Percentiles rank a stretch among this genome's conserved stretches.
Conservation (phyloP, 2,888 invertebrate genomes). For the Euzetes globulus region DNA sequence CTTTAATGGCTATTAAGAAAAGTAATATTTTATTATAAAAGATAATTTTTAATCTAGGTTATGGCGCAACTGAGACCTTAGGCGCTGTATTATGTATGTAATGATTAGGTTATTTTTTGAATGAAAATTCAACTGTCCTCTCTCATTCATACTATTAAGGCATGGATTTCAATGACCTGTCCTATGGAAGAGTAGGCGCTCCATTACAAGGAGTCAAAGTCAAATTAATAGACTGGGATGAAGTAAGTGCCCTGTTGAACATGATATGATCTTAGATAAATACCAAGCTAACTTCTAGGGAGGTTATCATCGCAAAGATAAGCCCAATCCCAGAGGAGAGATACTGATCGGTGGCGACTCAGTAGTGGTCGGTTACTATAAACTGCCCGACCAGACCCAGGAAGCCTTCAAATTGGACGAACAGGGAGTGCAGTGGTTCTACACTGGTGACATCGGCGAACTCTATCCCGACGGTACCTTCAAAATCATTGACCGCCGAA, state of each 20-base stretch:
- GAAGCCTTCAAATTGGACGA: slow-evolving; percentile 67
- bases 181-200: slow-evolving; percentile 77
- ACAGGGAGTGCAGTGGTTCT: slow-evolving; percentile 81
- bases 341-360: slow-evolving; percentile 82
- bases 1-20: too few relatives aligned
- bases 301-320: slow-evolving; percentile 75
- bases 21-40: slow-evolving; percentile 48
- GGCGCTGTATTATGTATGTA: slow-evolving; percentile 56
- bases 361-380: slow-evolving; percentile 89
- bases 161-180: slow-evolving; percentile 55
- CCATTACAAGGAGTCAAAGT: slow-evolving; percentile 78
- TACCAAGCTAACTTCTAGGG: slow-evolving; percentile 50
- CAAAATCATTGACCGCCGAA: slow-evolving; percentile 64
- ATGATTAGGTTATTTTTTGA: slow-evolving; percentile 56
- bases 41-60: slow-evolving; percentile 88
- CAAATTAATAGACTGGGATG: slow-evolving; percentile 82
- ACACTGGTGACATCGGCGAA: slow-evolving; percentile 95
- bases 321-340: slow-evolving; percentile 76
- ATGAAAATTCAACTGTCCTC: slow-evolving; percentile 54
- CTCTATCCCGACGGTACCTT: slow-evolving; percentile 86
- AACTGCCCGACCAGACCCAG: slow-evolving; percentile 59
- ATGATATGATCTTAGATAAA: slow-evolving; percentile 59
- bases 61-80: slow-evolving; percentile 97
- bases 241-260: slow-evolving; percentile 58
- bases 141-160: slow-evolving; percentile 67